phyloP scores from a whole-genome alignment of 2,113 vertebrate species.

The Laterallus jamaicensis region DNA sequence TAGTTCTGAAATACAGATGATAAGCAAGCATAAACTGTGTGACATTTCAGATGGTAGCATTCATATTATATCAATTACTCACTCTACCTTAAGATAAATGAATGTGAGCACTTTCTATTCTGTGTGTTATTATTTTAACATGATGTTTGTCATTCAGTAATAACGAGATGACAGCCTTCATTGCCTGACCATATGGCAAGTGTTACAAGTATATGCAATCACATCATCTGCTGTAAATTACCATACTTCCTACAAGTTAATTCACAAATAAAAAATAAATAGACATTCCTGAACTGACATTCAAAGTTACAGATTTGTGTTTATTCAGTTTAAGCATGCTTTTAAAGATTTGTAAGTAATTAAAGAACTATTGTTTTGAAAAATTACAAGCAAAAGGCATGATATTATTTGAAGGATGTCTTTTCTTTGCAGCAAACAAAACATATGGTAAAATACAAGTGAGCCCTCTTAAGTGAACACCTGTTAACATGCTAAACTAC shows the following conservation, averaged over 20 bases:
- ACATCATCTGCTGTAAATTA: constrained; percentile 81
- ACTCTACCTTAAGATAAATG: constrained; percentile 76
- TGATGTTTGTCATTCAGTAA: constrained; percentile 82
- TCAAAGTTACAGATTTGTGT: constrained; percentile 27
- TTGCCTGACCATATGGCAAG: constrained; percentile 81
- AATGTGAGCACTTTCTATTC: constrained; percentile 71
- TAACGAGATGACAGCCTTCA: constrained; percentile 82
- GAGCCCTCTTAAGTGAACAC: constrained; percentile 56
- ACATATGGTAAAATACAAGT: constrained; percentile 62
- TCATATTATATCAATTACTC: constrained; percentile 75
- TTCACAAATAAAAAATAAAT: constrained; percentile 71
- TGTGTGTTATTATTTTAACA: constrained; percentile 78
- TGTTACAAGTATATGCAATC: constrained; percentile 73
- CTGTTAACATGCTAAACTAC: constrained; percentile 58
- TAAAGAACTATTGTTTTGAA: constrained; percentile 29
- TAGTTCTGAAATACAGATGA: constrained; percentile 75
- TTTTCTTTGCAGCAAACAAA: constrained; percentile 39
- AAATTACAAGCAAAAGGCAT: constrained; percentile 33
- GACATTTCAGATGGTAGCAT: constrained; percentile 60
- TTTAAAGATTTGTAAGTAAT: constrained; percentile 46
- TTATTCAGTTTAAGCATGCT: constrained; percentile 41
- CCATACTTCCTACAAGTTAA: constrained; percentile 73
- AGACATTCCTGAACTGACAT: constrained; percentile 44
- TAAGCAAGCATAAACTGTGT: constrained; percentile 75
- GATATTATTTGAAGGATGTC: constrained; percentile 37